Percentiles rank a stretch among this genome's conserved stretches.
Evolutionary conservation across 2,113 vertebrate species (phyloP).

Genomic region (Larimichthys polyactis): DNA sequence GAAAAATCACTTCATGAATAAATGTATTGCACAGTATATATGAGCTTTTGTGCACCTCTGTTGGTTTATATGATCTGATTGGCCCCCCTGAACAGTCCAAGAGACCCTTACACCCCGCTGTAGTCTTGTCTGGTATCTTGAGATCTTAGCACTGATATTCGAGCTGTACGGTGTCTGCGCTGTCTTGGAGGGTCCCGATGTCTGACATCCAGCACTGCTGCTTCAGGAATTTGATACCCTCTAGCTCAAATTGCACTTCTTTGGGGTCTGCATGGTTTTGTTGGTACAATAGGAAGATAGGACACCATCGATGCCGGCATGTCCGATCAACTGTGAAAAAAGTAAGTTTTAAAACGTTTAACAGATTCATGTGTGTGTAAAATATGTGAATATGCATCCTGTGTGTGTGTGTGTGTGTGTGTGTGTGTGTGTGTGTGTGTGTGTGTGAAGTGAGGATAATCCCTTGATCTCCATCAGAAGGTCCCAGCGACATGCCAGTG

Average conservation of each 20-base stretch:
- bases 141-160: conserved; percentile 24
- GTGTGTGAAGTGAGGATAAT: conserved; percentile 42
- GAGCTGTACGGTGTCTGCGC: conserved; percentile 21
- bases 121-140: conserved; percentile 19
- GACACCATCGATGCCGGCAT: conserved; percentile 1
- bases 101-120: conserved; percentile 17
- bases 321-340: not conserved
- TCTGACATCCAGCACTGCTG: conserved; percentile 34
- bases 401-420: conserved; percentile 1
- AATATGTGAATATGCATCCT: not conserved
- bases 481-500: conserved; percentile 66
- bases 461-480: conserved; percentile 74
- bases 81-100: not conserved
- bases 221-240: conserved; percentile 54
- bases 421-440: conserved; percentile 25
- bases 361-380: not conserved
- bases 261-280: conserved; percentile 11
- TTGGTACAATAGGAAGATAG: not conserved
- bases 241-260: conserved; percentile 49
- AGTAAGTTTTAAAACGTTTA: not conserved
- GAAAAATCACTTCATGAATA: no score
- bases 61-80: not conserved
- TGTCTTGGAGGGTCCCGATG: not conserved
- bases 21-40: not conserved
- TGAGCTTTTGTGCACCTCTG: not conserved